phyloP scores from a whole-genome alignment of 2,113 vertebrate species.

The Chaetura pelagica region DNA sequence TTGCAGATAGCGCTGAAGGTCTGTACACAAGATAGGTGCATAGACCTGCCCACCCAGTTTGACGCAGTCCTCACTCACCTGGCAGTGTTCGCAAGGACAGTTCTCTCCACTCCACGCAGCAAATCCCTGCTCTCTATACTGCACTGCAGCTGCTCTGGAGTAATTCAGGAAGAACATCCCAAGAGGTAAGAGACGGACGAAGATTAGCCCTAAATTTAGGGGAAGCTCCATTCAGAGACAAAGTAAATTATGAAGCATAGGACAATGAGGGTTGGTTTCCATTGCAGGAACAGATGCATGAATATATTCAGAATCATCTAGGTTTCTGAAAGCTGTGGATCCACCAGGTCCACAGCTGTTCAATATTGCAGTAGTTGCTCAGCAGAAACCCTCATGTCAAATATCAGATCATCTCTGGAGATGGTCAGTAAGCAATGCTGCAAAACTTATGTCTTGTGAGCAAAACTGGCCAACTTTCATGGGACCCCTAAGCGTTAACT shows the following conservation, averaged over 20 bases:
- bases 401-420: background rate
- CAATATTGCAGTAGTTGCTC: fast-evolving
- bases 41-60: background rate
- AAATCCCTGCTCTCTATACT: background rate
- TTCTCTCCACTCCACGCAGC: background rate
- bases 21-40: background rate
- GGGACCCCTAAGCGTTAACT: background rate
- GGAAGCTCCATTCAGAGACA: background rate
- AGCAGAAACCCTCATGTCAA: background rate
- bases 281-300: background rate
- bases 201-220: background rate
- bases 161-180: background rate
- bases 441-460: background rate
- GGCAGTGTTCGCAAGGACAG: background rate
- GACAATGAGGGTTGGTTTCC: background rate
- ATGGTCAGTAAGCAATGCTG: background rate
- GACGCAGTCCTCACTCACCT: background rate
- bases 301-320: fast-evolving
- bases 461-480: background rate
- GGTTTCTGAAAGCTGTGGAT: background rate
- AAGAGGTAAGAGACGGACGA: background rate
- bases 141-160: background rate
- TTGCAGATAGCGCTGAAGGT: conserved; percentile 14
- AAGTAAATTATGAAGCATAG: background rate
- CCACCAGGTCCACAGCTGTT: background rate